Conservation (phyloP, 2,113 vertebrate species). For the Stigmatopora argus region DNA sequence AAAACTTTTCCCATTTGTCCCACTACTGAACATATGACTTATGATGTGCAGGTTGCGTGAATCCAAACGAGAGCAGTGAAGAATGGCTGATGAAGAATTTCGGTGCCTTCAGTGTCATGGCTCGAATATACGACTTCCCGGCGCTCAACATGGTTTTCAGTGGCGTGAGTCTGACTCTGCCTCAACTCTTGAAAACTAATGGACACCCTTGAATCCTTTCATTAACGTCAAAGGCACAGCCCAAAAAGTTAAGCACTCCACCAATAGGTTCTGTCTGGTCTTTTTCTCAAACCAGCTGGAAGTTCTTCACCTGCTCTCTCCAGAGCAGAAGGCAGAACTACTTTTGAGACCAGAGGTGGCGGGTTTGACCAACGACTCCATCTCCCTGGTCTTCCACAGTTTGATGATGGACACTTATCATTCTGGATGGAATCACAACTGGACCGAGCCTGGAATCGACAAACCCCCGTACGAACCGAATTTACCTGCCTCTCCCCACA, state of each 20-base stretch:
- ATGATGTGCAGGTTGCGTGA: conserved; percentile 56
- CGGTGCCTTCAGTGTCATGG: conserved; percentile 64
- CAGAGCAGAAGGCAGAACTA: conserved; percentile 67
- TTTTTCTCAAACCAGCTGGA: conserved; percentile 54
- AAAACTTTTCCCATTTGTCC: no score
- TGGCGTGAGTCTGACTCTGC: conserved; percentile 58
- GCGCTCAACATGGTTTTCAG: conserved; percentile 65
- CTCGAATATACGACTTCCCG: conserved; percentile 61
- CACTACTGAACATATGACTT: no score
- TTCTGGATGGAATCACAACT: conserved; percentile 7
- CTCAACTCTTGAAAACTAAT: no score
- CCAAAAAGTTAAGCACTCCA: no score
- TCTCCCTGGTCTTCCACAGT: conserved; percentile 61
- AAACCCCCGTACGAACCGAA: neutral
- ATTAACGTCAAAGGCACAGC: no score
- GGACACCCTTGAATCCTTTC: no score
- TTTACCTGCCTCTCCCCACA: conserved; percentile 16
- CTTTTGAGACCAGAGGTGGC: conserved; percentile 52
- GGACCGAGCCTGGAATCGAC: conserved; percentile 17
- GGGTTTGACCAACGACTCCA: conserved; percentile 51
- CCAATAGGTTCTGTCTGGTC: neutral
- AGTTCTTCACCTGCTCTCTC: conserved; percentile 65
- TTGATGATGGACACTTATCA: conserved; percentile 35
- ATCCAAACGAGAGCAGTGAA: conserved; percentile 37
- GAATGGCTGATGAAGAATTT: conserved; percentile 73